These are phyloP conservation scores for Pangasius krempfi DNA, from an alignment of 2,797 vertebrate genomes.

Conservation along the genomic window DNA sequence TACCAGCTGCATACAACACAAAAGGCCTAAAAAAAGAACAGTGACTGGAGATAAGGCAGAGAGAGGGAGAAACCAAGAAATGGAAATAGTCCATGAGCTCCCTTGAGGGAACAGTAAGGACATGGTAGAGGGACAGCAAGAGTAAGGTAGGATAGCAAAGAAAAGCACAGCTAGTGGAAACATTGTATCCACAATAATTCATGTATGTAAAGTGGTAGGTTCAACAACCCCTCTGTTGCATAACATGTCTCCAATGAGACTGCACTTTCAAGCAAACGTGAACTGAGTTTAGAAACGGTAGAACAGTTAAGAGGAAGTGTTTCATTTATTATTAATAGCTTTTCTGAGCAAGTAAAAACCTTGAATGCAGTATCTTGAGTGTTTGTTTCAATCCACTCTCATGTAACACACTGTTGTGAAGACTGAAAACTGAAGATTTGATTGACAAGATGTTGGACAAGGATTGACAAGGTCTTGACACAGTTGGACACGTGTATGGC, in stretches of 20 bases:
- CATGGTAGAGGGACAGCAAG: neutral
- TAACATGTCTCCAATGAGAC: slow-evolving; percentile 58
- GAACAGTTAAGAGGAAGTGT: neutral
- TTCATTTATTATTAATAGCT: neutral
- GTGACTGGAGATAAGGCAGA: neutral
- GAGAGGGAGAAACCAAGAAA: neutral
- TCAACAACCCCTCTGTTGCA: slow-evolving; percentile 57
- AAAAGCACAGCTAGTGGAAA: slow-evolving; percentile 51
- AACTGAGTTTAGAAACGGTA: neutral
- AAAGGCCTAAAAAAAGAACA: neutral
- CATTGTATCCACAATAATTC: slow-evolving; percentile 48
- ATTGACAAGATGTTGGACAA: neutral
- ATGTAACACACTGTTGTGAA: neutral
- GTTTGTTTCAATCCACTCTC: neutral
- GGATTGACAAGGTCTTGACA: neutral
- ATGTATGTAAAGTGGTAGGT: slow-evolving; percentile 51
- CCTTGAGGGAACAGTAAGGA: neutral
- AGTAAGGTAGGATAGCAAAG: neutral
- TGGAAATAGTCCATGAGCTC: neutral
- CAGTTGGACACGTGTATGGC: neutral
- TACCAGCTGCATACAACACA: slow-evolving; percentile 12
- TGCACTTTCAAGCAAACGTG: slow-evolving; percentile 40
- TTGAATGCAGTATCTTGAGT: neutral
- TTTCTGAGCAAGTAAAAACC: neutral
- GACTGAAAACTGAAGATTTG: neutral